Percentiles rank a stretch among this genome's conserved stretches.
These are phyloP conservation scores for Euplexia lucipara DNA, from an alignment of 2,888 invertebrate genomes.

Conservation along the genomic window DNA sequence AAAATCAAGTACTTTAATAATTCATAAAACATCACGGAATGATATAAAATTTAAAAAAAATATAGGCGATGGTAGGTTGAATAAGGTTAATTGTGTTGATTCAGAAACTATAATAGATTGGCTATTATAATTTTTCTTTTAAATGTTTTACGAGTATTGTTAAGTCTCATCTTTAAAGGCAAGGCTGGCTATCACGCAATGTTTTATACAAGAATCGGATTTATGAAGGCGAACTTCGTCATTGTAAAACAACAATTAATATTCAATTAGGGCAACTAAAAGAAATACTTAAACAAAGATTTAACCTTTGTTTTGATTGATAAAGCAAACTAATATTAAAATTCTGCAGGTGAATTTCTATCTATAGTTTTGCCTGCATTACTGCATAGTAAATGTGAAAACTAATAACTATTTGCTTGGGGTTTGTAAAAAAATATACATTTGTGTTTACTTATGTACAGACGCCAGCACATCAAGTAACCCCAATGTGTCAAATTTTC, in stretches of 20 bases:
- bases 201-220: slow-evolving; percentile 48
- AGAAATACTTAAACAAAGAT: slow-evolving; percentile 33
- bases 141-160: slow-evolving; percentile 56
- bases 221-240: slow-evolving; percentile 47
- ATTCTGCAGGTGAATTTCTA: background rate
- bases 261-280: slow-evolving; percentile 53
- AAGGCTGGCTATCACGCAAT: slow-evolving; percentile 51
- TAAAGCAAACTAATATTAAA: slow-evolving; percentile 17
- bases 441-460: too few relatives aligned
- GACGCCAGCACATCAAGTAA: too few relatives aligned
- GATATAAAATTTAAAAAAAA: slow-evolving; percentile 34
- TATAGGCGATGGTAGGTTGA: background rate
- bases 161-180: slow-evolving; percentile 45
- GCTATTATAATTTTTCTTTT: slow-evolving; percentile 43
- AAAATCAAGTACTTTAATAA: slow-evolving; percentile 23
- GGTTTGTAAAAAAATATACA: too few relatives aligned
- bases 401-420: too few relatives aligned
- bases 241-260: slow-evolving; percentile 49
- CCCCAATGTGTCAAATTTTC: too few relatives aligned
- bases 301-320: slow-evolving; percentile 26
- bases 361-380: background rate
- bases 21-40: slow-evolving; percentile 30
- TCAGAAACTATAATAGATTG: slow-evolving; percentile 42
- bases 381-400: too few relatives aligned
- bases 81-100: slow-evolving; percentile 34